phyloP scores from a whole-genome alignment of 2,113 vertebrate genomes.

The Microcebus lehilahytsara region DNA sequence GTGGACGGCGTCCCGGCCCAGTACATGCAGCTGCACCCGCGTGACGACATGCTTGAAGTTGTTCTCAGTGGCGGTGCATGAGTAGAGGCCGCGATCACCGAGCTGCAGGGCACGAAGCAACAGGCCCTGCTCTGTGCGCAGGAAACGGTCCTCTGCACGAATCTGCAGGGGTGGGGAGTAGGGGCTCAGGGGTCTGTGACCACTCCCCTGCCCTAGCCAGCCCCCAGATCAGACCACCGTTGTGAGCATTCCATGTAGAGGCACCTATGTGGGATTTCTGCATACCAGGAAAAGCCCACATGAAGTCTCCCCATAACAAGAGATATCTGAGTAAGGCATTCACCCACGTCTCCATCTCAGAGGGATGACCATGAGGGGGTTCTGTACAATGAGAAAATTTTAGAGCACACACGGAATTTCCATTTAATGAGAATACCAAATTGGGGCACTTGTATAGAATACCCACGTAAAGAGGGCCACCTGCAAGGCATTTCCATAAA shows the following conservation, averaged over 20 bases:
- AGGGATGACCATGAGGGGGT: not conserved
- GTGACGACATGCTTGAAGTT: constrained; percentile 97
- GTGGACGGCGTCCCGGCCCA: constrained; percentile 92
- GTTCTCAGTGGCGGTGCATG: constrained; percentile 98
- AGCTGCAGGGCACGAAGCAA: constrained; percentile 94
- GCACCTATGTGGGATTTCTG: not conserved
- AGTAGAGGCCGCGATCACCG: constrained; percentile 92
- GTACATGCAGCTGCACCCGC: constrained; percentile 94
- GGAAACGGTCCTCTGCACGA: constrained; percentile 92
- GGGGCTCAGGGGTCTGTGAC: not conserved
- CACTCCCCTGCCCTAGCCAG: fast-evolving
- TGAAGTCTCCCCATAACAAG: not conserved
- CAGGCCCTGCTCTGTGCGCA: constrained; percentile 95
- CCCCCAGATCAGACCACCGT: not conserved
- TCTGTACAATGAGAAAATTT: not conserved
- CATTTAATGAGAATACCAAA: constrained; percentile 20
- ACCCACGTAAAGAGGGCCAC: not conserved
- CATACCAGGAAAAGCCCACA: not conserved
- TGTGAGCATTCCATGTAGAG: not conserved
- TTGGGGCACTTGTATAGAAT: not conserved
- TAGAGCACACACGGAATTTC: not conserved
- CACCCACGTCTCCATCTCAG: not conserved
- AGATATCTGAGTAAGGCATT: not conserved
- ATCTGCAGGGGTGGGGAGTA: constrained; percentile 83
- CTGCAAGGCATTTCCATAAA: not conserved